Evolutionary conservation across 2,113 vertebrate species (phyloP).

Genomic region (Amphiprion ocellaris): DNA sequence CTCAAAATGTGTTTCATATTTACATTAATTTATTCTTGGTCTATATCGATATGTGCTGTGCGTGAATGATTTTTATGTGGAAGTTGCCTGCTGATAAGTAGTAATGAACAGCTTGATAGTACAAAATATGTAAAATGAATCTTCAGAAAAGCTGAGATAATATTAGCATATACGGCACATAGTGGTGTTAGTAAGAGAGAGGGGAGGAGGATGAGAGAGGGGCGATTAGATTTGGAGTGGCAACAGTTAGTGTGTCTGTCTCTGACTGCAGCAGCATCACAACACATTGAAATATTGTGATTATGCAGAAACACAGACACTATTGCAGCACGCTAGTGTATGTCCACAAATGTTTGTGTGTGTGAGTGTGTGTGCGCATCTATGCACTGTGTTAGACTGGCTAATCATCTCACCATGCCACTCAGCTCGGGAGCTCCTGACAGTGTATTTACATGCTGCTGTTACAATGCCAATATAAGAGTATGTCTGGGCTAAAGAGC

Average conservation of each 20-base stretch:
- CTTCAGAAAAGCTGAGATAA: constrained; percentile 47
- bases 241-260: constrained; percentile 84
- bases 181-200: constrained; percentile 64
- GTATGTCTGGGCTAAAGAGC: constrained; percentile 30
- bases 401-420: constrained; percentile 97
- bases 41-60: not conserved
- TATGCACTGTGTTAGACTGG: constrained; percentile 84
- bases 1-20: not conserved
- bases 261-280: constrained; percentile 74
- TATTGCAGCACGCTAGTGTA: constrained; percentile 57
- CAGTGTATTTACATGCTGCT: constrained; percentile 91
- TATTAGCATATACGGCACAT: constrained; percentile 71
- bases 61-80: constrained; percentile 21
- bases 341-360: constrained; percentile 38
- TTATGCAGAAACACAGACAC: constrained; percentile 88
- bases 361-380: constrained; percentile 14
- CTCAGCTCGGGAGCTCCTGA: constrained; percentile 94
- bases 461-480: constrained; percentile 50
- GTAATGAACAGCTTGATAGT: constrained; percentile 51
- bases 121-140: constrained; percentile 49
- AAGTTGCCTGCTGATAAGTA: constrained; percentile 41
- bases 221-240: constrained; percentile 74
- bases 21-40: not conserved
- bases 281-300: constrained; percentile 89
- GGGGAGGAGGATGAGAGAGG: constrained; percentile 67